Conservation (phyloP, 2,888 invertebrate genomes). For the Stenoptilia bipunctidactyla region DNA sequence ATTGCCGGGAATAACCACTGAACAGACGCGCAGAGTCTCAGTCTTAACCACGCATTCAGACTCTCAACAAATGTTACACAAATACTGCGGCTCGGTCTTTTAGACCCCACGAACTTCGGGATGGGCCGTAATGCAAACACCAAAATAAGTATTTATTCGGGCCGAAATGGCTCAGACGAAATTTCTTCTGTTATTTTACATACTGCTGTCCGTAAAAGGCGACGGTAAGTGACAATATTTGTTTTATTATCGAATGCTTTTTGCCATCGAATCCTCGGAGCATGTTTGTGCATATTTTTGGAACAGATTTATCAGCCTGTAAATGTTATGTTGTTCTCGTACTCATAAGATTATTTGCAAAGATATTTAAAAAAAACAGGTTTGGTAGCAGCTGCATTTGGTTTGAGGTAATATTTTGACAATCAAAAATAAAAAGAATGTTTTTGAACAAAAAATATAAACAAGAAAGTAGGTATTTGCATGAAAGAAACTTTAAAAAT, state of each 20-base stretch:
- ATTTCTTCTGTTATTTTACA: slow-evolving; percentile 48
- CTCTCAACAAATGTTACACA: too few species aligned
- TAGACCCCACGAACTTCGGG: slow-evolving; percentile 20
- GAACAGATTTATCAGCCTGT: slow-evolving; percentile 8
- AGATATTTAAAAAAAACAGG: too few species aligned
- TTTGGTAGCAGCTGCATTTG: too few species aligned
- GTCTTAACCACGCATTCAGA: background rate
- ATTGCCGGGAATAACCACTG: slow-evolving; percentile 1
- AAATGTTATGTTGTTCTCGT: too few species aligned
- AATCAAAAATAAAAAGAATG: too few species aligned
- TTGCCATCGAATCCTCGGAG: slow-evolving; percentile 24
- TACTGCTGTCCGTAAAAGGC: slow-evolving; percentile 33
- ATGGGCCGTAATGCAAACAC: slow-evolving; percentile 53
- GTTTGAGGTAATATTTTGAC: too few species aligned
- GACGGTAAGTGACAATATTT: slow-evolving; percentile 45
- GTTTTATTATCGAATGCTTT: slow-evolving; percentile 21
- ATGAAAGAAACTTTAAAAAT: too few species aligned
- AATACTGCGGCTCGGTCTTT: background rate
- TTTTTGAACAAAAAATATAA: too few species aligned
- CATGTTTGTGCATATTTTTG: slow-evolving; percentile 26
- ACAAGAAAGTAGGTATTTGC: too few species aligned
- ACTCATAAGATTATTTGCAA: too few species aligned
- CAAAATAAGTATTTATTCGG: slow-evolving; percentile 39
- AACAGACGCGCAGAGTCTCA: background rate
- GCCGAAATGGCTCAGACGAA: slow-evolving; percentile 52